Evolutionary conservation across 2,888 invertebrate genomes (phyloP).

Genomic region (Branchellion lobata): DNA sequence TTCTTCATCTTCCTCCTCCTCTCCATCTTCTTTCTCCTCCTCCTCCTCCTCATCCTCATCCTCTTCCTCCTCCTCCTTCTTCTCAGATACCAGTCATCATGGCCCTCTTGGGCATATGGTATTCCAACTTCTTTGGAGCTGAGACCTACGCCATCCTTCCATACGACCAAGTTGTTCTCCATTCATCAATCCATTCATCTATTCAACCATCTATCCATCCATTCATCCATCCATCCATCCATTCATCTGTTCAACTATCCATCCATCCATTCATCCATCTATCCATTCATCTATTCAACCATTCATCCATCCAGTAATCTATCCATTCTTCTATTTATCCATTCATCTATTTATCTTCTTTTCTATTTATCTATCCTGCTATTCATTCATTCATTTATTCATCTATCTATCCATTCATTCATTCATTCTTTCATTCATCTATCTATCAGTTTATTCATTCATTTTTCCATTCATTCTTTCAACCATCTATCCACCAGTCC

Average conservation of each 20-base stretch:
- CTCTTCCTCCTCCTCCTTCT: too few relatives aligned
- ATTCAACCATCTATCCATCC: not conserved
- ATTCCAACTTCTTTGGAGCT: constrained; percentile 87
- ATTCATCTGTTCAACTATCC: not conserved
- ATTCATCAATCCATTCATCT: not conserved
- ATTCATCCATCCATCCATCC: not conserved
- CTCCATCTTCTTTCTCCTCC: too few relatives aligned
- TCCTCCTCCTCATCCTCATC: too few relatives aligned
- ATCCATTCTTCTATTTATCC: constrained; percentile 69
- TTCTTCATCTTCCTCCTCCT: too few relatives aligned
- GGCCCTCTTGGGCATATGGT: constrained; percentile 79
- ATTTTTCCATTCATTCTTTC: not conserved
- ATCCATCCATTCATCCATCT: not conserved
- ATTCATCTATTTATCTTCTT: not conserved
- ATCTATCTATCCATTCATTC: not conserved
- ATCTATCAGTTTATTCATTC: not conserved
- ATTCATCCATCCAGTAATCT: not conserved
- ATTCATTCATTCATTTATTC: not conserved
- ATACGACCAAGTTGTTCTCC: constrained; percentile 78
- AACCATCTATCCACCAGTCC: not conserved
- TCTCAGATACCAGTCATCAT: constrained; percentile 84
- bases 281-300: not conserved
- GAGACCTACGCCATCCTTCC: constrained; percentile 94
- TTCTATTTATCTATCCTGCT: not conserved
- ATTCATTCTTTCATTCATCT: not conserved